Evolutionary conservation across 2,113 vertebrate genomes (phyloP).

Genomic region (Hypanus sabinus): DNA sequence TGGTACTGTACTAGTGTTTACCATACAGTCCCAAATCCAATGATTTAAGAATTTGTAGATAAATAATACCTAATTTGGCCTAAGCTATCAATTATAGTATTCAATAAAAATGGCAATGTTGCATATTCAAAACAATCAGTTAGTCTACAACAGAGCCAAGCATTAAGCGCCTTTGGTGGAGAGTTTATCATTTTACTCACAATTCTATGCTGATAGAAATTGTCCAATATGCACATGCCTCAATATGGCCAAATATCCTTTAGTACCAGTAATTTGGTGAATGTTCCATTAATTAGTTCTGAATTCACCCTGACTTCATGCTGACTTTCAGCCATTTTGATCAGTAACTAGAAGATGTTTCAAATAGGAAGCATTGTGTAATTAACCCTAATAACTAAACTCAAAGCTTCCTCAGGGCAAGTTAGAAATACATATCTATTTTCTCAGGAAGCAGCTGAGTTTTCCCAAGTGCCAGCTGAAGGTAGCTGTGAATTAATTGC

Average conservation of each 20-base stretch:
- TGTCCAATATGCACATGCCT: background rate
- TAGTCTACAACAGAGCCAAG: background rate
- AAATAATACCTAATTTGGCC: background rate
- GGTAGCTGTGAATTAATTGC: no score
- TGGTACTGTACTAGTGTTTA: background rate
- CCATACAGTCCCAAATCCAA: background rate
- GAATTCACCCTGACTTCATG: background rate
- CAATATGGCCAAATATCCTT: background rate
- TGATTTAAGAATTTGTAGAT: background rate
- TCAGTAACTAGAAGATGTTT: no score
- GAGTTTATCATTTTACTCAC: background rate
- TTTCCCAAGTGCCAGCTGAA: no score
- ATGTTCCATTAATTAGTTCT: background rate
- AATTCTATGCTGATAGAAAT: background rate
- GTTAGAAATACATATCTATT: no score
- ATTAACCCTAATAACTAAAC: no score
- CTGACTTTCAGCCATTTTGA: no score
- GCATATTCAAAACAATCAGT: background rate
- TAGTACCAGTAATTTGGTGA: background rate
- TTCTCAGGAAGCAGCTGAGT: no score
- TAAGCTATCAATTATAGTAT: background rate
- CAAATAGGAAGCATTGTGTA: no score
- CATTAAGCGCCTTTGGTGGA: background rate
- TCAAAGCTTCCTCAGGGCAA: no score
- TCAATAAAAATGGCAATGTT: background rate